phyloP scores from a whole-genome alignment of 2,113 vertebrate species.

The Cinclus cinclus region DNA sequence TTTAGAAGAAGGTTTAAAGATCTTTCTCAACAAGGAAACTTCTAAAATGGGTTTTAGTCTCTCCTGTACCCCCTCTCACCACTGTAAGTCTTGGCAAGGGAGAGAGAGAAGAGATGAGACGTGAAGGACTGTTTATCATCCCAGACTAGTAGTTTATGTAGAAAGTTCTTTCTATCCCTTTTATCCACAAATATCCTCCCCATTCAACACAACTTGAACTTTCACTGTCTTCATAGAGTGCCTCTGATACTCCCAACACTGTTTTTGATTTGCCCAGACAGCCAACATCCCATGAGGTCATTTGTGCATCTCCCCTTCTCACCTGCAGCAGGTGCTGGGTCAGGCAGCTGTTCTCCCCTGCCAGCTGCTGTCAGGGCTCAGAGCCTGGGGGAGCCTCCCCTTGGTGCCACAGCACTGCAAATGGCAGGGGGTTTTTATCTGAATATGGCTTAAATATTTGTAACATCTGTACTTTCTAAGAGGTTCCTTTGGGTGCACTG shows the following conservation, averaged over 20 bases:
- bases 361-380: background rate
- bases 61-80: background rate
- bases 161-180: background rate
- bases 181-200: background rate
- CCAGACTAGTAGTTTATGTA: background rate
- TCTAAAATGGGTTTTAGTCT: background rate
- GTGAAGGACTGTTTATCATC: background rate
- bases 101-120: background rate
- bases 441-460: background rate
- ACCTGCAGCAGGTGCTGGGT: rapidly evolving
- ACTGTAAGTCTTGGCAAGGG: background rate
- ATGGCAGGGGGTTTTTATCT: rapidly evolving
- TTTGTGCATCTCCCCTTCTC: background rate
- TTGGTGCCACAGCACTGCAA: background rate
- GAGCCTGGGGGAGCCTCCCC: background rate
- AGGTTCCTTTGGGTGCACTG: background rate
- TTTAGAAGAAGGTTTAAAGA: background rate
- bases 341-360: rapidly evolving
- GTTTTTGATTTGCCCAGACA: background rate
- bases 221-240: background rate
- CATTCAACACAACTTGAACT: background rate
- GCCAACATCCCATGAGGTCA: rapidly evolving
- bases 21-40: background rate
- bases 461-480: background rate
- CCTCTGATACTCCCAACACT: background rate